Conservation (phyloP, 2,113 vertebrate genomes). For the Erythrolamprus reginae region DNA sequence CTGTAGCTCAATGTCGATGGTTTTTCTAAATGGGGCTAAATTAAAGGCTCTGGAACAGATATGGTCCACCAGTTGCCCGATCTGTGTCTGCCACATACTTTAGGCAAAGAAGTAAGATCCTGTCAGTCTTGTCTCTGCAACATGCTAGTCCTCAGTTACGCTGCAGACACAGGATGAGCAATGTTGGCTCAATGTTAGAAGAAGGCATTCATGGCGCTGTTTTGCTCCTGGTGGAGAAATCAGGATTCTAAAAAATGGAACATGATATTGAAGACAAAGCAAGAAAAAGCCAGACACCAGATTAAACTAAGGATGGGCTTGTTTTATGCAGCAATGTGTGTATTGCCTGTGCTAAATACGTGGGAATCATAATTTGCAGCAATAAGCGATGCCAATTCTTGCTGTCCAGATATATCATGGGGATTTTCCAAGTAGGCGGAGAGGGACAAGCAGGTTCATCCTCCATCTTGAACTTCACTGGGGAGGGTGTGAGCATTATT, state of each 20-base stretch:
- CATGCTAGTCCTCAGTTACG: neutral
- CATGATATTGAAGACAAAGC: neutral
- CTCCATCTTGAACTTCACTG: neutral
- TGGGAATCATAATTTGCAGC: neutral
- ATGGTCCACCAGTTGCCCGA: neutral
- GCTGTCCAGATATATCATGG: neutral
- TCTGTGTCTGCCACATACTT: neutral
- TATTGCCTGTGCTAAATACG: neutral
- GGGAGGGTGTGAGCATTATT: neutral
- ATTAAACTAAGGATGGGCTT: neutral
- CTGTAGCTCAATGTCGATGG: neutral
- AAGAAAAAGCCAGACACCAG: neutral
- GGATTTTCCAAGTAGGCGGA: neutral
- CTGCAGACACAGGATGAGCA: neutral
- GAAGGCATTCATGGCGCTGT: no score
- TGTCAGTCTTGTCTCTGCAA: neutral
- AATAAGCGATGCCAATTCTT: neutral
- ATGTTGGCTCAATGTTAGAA: neutral
- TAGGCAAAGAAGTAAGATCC: neutral
- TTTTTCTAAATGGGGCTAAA: neutral
- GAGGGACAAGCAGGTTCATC: neutral
- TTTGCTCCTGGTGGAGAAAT: neutral
- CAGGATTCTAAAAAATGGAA: neutral
- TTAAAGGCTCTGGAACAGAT: neutral
- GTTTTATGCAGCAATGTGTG: neutral